Evolutionary conservation across 1,140 invertebrate genomes (phyloP), one percentile per base, ranked within the genome.

Genomic region (Elymnias hypermnestra): DNA sequence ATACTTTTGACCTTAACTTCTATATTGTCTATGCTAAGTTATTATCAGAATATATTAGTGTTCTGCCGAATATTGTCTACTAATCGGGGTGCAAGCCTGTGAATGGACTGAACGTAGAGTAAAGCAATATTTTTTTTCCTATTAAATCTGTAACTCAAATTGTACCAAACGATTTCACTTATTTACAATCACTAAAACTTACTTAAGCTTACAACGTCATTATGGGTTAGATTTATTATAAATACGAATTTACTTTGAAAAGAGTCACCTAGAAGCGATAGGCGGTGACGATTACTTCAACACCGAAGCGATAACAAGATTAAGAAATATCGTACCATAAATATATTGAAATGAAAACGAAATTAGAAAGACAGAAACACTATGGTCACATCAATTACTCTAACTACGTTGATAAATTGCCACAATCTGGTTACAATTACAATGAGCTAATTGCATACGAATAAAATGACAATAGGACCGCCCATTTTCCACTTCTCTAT

Each of bases 1-100:
- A 84, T 83, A 83, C 79, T 82, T 83, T 78, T 78, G 68, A 74
- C 65, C 77, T 82, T 79, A n/a, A 83, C 23, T 70, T 18, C 75
- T 83, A 83, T 63, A 55, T 67, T 63, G 40, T 66, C 68, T 76
- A 81, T 64, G 53, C 72, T 79, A 79, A 71, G 63, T 74, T 82
- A 79, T 81, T 72, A 79, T 78, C 72, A 57, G 69, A 51, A 63
- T 78, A 81, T 59, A 63, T 67, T 77, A 79, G 66, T 72, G 72
- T 71, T 56, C 61, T 71, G 67, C 67, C 64, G 63, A 79, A 59
- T 75, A 64, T 60, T 36, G 59, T 68, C 72, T 77, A 77, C 59
- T 41, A 55, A 63, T 63, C 60, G 62, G 56, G 63, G 67, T 70
- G 65, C 63, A 73, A 77, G 75, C 72, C 47, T 47, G 61, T 72